Evolutionary conservation across 2,888 invertebrate genomes (phyloP).

Genomic region (Eupithecia dodoneata): DNA sequence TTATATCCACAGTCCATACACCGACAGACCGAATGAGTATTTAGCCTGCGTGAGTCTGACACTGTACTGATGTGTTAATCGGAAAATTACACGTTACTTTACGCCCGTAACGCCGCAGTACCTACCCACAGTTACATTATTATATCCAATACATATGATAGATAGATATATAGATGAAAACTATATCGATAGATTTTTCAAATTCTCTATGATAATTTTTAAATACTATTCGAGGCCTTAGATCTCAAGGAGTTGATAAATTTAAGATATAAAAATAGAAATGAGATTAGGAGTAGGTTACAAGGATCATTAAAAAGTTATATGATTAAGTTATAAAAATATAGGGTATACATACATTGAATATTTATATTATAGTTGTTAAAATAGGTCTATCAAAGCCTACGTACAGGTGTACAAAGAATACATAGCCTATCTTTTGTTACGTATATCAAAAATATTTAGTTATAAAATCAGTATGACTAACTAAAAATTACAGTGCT

Average conservation of each 20-base stretch:
- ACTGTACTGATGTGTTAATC: too few species aligned
- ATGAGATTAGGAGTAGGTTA: neutral
- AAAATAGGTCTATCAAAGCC: neutral
- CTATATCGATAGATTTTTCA: neutral
- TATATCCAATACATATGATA: neutral
- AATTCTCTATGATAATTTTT: neutral
- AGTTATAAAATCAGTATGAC: neutral
- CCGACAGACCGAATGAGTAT: too few species aligned
- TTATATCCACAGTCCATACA: too few species aligned
- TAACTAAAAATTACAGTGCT: neutral
- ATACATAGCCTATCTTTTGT: neutral
- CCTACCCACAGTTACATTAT: neutral
- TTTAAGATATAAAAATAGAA: constrained; percentile 1
- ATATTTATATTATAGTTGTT: neutral
- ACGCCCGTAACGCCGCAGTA: too few species aligned
- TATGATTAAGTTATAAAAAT: neutral
- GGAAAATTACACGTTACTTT: too few species aligned
- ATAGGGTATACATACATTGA: neutral
- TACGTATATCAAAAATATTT: neutral
- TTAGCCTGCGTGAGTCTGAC: too few species aligned
- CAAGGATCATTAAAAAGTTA: neutral
- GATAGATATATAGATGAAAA: neutral
- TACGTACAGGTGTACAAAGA: neutral
- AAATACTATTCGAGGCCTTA: neutral
- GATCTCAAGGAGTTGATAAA: neutral